Percentiles rank a stretch among this genome's conserved stretches.
Evolutionary conservation across 37 sponge, comb jelly and placozoan genomes (phyloP).

Genomic region (Crambe crambe): DNA sequence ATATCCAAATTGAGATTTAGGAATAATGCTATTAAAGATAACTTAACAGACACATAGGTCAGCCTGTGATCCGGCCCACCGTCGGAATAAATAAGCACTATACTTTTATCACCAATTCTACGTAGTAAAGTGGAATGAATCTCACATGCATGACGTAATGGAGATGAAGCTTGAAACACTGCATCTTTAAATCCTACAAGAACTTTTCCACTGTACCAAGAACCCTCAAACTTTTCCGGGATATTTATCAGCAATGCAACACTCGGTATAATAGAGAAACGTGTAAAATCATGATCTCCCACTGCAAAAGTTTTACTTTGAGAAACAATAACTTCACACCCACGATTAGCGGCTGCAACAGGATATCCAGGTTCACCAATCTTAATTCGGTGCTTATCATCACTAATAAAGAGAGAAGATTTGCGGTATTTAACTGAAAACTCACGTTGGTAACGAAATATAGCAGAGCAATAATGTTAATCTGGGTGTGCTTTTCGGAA

Average conservation of each 20-base stretch:
- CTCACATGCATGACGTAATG: slow-evolving; percentile 51
- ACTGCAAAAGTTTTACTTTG: slow-evolving; percentile 26
- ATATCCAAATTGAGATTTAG: slow-evolving; percentile 50
- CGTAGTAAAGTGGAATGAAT: neutral
- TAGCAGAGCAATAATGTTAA: slow-evolving; percentile 41
- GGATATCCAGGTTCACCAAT: slow-evolving; percentile 59
- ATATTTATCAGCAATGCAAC: slow-evolving; percentile 37
- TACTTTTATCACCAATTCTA: neutral
- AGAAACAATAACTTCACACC: slow-evolving; percentile 26
- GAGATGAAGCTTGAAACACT: slow-evolving; percentile 53
- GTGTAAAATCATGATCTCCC: slow-evolving; percentile 56
- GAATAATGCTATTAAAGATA: slow-evolving; percentile 47
- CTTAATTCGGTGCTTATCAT: slow-evolving; percentile 62
- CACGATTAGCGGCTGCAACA: slow-evolving; percentile 50
- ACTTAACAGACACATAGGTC: slow-evolving; percentile 41
- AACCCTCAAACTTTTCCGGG: slow-evolving; percentile 30
- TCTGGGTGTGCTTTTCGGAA: slow-evolving; percentile 25
- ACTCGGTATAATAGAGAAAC: slow-evolving; percentile 34
- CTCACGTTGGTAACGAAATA: slow-evolving; percentile 35
- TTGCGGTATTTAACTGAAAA: slow-evolving; percentile 26
- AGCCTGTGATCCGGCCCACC: slow-evolving; percentile 67
- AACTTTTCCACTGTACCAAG: slow-evolving; percentile 51
- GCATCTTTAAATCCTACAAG: slow-evolving; percentile 50
- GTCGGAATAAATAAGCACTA: slow-evolving; percentile 55
- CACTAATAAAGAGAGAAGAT: slow-evolving; percentile 10